Percentiles rank a stretch among this genome's conserved stretches.
These are phyloP conservation scores for Pseudococcus longispinus DNA, from an alignment of 2,888 invertebrate species.

Conservation along the genomic window DNA sequence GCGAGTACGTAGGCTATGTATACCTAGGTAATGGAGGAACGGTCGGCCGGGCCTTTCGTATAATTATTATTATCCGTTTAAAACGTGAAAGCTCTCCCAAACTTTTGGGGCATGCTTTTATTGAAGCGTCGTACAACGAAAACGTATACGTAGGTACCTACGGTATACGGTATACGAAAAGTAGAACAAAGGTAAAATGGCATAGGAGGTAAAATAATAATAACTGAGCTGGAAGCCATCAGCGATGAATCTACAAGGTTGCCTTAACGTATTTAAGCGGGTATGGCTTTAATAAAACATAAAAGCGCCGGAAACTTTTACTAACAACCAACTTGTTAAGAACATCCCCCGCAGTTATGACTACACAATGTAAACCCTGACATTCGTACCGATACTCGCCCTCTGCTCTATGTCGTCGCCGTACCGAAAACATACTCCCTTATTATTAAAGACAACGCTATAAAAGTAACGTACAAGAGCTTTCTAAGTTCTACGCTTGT, in stretches of 20 bases:
- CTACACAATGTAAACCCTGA: constrained; percentile 44
- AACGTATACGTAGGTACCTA: neutral
- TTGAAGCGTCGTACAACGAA: constrained; percentile 33
- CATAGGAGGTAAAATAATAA: constrained; percentile 48
- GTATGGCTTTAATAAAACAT: constrained; percentile 55
- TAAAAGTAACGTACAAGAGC: constrained; percentile 54
- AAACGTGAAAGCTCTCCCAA: constrained; percentile 48
- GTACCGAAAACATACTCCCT: constrained; percentile 49
- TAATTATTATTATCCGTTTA: constrained; percentile 54
- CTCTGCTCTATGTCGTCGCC: neutral
- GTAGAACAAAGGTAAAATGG: constrained; percentile 53
- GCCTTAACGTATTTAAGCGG: constrained; percentile 52
- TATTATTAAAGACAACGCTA: constrained; percentile 55
- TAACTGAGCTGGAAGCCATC: constrained; percentile 50
- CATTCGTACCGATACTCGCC: constrained; percentile 12
- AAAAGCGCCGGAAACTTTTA: constrained; percentile 56
- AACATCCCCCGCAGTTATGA: constrained; percentile 56
- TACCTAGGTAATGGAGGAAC: neutral
- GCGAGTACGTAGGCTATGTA: neutral
- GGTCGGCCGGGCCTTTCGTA: neutral
- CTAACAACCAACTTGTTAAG: constrained; percentile 56
- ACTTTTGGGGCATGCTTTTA: constrained; percentile 43
- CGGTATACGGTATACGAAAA: neutral
- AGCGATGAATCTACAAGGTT: constrained; percentile 53
- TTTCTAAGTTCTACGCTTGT: constrained; percentile 51